phyloP scores from a whole-genome alignment of 2,888 invertebrate genomes.

The Drosophila fulvimacula region DNA sequence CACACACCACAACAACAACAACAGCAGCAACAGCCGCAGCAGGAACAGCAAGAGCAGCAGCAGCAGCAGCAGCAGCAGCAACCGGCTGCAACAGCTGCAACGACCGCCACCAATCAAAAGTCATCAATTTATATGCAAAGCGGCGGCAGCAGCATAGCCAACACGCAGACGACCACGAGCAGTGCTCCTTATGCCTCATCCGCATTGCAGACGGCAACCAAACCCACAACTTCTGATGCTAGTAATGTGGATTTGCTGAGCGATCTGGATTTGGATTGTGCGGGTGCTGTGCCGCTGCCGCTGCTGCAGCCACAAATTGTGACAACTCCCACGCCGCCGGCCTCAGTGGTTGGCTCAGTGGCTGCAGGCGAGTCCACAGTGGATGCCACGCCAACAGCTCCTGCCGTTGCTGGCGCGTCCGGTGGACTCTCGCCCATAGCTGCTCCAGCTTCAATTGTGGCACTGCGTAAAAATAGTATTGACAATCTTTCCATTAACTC shows the following conservation, averaged over 20 bases:
- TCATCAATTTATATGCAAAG: constrained; percentile 83
- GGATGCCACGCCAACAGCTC: constrained; percentile 16
- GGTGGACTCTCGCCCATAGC: constrained; percentile 27
- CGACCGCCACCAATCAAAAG: constrained; percentile 30
- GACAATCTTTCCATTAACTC: constrained; percentile 84
- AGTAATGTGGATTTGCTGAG: constrained; percentile 90
- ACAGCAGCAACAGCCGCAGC: not conserved
- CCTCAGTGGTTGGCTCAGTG: constrained; percentile 44
- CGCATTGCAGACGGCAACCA: constrained; percentile 27
- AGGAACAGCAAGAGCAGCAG: constrained; percentile 24
- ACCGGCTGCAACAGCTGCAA: constrained; percentile 1
- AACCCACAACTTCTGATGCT: constrained; percentile 14
- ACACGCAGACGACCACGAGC: constrained; percentile 83
- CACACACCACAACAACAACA: constrained; percentile 13
- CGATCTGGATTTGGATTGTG: constrained; percentile 92
- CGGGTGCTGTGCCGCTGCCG: constrained; percentile 78
- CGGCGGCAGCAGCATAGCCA: constrained; percentile 77
- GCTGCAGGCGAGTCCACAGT: constrained; percentile 5
- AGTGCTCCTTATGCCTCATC: constrained; percentile 74
- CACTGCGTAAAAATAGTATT: constrained; percentile 76
- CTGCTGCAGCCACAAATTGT: constrained; percentile 80
- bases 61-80: constrained; percentile 2
- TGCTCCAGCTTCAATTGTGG: constrained; percentile 46
- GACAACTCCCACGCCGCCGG: constrained; percentile 62
- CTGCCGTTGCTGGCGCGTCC: not conserved